Evolutionary conservation across 2,113 vertebrate genomes (phyloP), one percentile per base, ranked within the genome.

Genomic region (Psittacus erithacus): DNA sequence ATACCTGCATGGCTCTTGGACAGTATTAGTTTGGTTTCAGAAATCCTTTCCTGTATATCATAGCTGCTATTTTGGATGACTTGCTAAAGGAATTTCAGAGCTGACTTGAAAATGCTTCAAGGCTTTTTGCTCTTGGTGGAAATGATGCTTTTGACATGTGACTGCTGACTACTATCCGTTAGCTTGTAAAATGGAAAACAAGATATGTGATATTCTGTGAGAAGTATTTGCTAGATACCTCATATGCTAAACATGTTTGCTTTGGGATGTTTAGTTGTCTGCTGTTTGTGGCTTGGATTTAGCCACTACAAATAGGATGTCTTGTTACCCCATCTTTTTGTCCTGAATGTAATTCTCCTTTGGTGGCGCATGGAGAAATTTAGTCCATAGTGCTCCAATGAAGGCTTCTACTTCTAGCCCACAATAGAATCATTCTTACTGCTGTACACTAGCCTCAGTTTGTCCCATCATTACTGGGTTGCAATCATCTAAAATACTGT

Each of bases 191-290:
- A 60, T 68, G 53, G 35, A 81, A 75, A 83, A 41, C 7, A 63
- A 59, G 27, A 18, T 49, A 55, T 11, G 20, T 35, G 22, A 35
- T 59, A 35, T 35, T 59, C 57, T 35, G 22, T 59, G 33, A 24
- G 50, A 50, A 47, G 24, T 50, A 60, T 85, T 86, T 77, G 19
- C n/a, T 29, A 55, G 55, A 46, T 78, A 33, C 50, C 28, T 50
- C 69, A 7, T 24, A 39, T 1, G 1, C 13, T 50, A 17, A 39
- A 31, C 9, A 5, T 0, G 0, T 23, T 63, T 24, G 18, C 11
- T 70, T 53, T 53, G 19, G 22, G 59, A 44, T 55, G 13, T 70
- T 76, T 27, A 31, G 13, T n/a, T 95, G 17, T 65, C 22, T 85
- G 52, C 44, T 82, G 23, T 39, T 92, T 25, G 15, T 65, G 55